These are phyloP conservation scores for Plagodis dolabraria DNA, from an alignment of 2,888 invertebrate species.

Conservation along the genomic window DNA sequence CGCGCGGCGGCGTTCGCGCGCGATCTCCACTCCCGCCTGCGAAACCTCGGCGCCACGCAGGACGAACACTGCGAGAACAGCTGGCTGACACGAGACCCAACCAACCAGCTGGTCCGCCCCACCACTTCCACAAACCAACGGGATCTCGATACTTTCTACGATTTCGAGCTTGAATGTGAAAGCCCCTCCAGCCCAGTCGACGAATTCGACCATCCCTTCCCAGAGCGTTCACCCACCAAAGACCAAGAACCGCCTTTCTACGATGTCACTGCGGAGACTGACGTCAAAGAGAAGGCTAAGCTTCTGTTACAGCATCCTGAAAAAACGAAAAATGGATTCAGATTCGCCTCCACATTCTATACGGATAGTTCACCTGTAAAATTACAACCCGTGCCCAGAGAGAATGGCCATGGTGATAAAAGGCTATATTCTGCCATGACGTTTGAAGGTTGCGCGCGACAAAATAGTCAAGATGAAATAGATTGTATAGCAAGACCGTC, in stretches of 20 bases:
- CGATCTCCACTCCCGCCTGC: slow-evolving; percentile 89
- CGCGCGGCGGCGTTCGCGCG: slow-evolving; percentile 93
- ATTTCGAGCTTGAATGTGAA: slow-evolving; percentile 87
- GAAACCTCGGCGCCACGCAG: slow-evolving; percentile 87
- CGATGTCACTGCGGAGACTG: slow-evolving; percentile 77
- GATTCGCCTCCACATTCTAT: slow-evolving; percentile 71
- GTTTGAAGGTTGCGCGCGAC: slow-evolving; percentile 77
- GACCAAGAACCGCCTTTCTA: slow-evolving; percentile 84
- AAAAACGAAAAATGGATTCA: slow-evolving; percentile 78
- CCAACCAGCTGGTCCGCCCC: slow-evolving; percentile 44
- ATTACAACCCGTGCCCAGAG: slow-evolving; percentile 69
- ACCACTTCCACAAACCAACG: slow-evolving; percentile 55
- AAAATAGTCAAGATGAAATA: slow-evolving; percentile 72
- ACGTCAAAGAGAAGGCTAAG: slow-evolving; percentile 66
- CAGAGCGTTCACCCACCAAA: slow-evolving; percentile 78
- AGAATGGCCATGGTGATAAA: slow-evolving; percentile 75
- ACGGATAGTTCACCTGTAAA: slow-evolving; percentile 73
- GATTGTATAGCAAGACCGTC: slow-evolving; percentile 57
- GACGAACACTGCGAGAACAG: slow-evolving; percentile 73
- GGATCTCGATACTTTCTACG: slow-evolving; percentile 86
- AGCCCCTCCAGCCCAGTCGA: slow-evolving; percentile 90
- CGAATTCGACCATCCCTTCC: slow-evolving; percentile 79
- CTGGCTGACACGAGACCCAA: slow-evolving; percentile 67
- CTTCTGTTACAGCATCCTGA: slow-evolving; percentile 75
- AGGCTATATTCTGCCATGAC: slow-evolving; percentile 75